phyloP scores from a whole-genome alignment of 2,113 vertebrate species.

The Ceratotherium simum region DNA sequence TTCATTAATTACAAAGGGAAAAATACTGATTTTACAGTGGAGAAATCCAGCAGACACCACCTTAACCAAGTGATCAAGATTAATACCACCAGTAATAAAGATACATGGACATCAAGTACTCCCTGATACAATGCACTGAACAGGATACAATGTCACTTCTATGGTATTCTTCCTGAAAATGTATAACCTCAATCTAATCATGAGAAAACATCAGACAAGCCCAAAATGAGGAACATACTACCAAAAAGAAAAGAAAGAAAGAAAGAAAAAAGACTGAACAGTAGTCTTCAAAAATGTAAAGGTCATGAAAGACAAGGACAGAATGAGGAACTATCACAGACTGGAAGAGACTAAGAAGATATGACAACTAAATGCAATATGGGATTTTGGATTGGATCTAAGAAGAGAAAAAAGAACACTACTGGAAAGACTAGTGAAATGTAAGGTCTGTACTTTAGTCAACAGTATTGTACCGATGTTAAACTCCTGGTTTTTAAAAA shows the following conservation, averaged over 20 bases:
- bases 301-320: background rate
- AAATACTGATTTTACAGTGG: background rate
- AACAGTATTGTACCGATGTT: background rate
- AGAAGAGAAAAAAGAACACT: background rate
- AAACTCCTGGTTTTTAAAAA: background rate
- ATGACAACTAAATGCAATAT: background rate
- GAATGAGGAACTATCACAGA: background rate
- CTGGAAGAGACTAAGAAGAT: background rate
- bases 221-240: background rate
- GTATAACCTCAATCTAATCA: background rate
- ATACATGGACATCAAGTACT: background rate
- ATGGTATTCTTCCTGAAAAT: background rate
- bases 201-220: background rate
- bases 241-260: background rate
- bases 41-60: conserved; percentile 11
- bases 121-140: background rate
- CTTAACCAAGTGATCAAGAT: background rate
- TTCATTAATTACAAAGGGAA: conserved; percentile 22
- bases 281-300: background rate
- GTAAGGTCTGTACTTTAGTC: background rate
- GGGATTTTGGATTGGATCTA: background rate
- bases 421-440: background rate
- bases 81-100: background rate
- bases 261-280: background rate
- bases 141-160: background rate